Percentiles rank a stretch among this genome's conserved stretches.
These are phyloP conservation scores for Dryomyza anilis DNA, from an alignment of 2,888 invertebrate species.

Conservation along the genomic window DNA sequence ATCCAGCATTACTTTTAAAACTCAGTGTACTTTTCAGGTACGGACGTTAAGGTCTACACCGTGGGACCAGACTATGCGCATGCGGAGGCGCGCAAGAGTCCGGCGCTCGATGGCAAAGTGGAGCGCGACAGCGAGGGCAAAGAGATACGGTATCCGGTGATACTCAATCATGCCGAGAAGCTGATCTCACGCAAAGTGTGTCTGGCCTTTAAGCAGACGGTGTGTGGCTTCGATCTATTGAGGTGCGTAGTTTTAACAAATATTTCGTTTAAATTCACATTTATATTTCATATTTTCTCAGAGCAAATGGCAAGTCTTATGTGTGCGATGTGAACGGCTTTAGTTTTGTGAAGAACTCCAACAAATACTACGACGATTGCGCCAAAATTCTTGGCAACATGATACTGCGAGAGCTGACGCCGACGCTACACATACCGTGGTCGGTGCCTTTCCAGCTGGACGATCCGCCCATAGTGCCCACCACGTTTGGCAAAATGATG, in stretches of 20 bases:
- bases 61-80: constrained; percentile 99
- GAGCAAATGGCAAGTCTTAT: constrained; percentile 98
- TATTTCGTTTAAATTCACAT: background rate
- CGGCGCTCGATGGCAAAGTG: constrained; percentile 97
- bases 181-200: constrained; percentile 97
- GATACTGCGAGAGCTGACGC: constrained; percentile 93
- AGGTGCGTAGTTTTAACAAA: constrained; percentile 63
- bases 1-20: constrained; percentile 62
- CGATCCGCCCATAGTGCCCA: constrained; percentile 98
- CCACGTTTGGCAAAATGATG: constrained; percentile 98
- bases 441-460: constrained; percentile 95
- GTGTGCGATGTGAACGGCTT: constrained; percentile 99
- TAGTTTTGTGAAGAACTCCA: constrained; percentile 99
- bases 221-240: constrained; percentile 97
- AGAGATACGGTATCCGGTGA: constrained; percentile 98
- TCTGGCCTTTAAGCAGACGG: constrained; percentile 95
- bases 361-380: constrained; percentile 99
- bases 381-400: constrained; percentile 98
- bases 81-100: constrained; percentile 98
- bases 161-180: constrained; percentile 96
- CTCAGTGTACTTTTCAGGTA: constrained; percentile 66
- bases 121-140: constrained; percentile 97
- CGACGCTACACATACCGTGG: constrained; percentile 96
- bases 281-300: constrained; percentile 53
- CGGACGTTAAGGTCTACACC: constrained; percentile 88